Base-by-base conservation (phyloP, 2,113 vertebrate species). In the Sturnira hondurensis region DNA sequence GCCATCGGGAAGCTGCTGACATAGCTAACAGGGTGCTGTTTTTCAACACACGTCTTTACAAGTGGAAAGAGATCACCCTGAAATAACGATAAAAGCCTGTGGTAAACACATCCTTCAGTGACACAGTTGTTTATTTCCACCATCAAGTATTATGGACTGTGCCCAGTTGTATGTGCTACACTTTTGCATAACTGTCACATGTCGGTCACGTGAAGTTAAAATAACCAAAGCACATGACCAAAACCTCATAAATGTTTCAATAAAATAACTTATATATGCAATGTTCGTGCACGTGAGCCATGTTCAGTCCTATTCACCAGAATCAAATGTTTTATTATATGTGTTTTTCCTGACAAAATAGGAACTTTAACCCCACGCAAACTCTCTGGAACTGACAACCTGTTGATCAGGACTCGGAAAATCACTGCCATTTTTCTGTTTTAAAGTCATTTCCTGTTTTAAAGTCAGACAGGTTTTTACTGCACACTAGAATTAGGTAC, bases 391-490 rank as follows among this genome's bases (percentile, higher is more conserved):
- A 68, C 47, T 41, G 26, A 70, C 17, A 17, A 67, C 24, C n/a
- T 45, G 10, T 61, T 10, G 47, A 63, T 45, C 52, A 33, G 50
- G 70, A 63, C 82, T 80, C 13, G 56, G 36, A 87, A 95, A 94
- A 28, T 71, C 54, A 80, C 17, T 7, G 15, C 20, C 54, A 73
- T 38, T 83, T 78, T 93, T 93, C 38, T 93, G 33, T 52, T 84
- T 95, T 56, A 85, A 96, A 93, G 70, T 41, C n/a, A 80, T 83
- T 78, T 93, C 91, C 38, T 93, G 33, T 52, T 84, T 95, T 56
- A 85, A 96, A 93, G 70, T 41, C n/a, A 80, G 47, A 78, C 12
- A 91, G 5, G 10, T 38, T 83, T 83, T 74, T 83, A 95, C 70
- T 52, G 47, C 16, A 56, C 7, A 43, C 76, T 83, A 86, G 47